A percentile compares a stretch with the other conserved stretches of the same genome.
Conservation (phyloP, 2,797 vertebrate species). For the Sebastes baramenuke region DNA sequence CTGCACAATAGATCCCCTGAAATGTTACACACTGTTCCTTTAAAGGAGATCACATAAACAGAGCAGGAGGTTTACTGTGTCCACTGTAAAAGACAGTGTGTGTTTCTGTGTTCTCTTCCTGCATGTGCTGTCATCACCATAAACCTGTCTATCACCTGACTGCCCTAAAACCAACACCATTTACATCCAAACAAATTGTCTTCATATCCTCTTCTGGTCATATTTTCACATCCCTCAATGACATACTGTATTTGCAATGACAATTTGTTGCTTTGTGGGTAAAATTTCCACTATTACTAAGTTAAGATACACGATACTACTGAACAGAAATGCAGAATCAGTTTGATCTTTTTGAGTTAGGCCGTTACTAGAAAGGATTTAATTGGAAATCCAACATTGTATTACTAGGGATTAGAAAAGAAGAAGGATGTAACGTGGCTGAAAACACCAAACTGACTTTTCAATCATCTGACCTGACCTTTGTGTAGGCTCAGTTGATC, state of each 20-base stretch:
- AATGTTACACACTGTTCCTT: too few species aligned
- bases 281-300: background rate
- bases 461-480: background rate
- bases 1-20: too few species aligned
- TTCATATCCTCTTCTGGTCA: background rate
- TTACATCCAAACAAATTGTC: background rate
- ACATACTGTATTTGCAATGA: background rate
- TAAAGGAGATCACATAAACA: background rate
- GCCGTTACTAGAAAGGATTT: background rate
- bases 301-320: background rate
- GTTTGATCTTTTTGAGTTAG: background rate
- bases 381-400: background rate
- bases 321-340: background rate
- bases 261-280: background rate
- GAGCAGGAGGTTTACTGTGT: background rate
- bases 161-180: background rate
- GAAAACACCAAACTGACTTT: background rate
- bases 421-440: background rate
- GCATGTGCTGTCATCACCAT: background rate
- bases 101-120: background rate
- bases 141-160: background rate
- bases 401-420: background rate
- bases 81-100: background rate
- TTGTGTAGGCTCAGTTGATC: conserved; percentile 89
- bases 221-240: background rate